Conservation (phyloP, 1,140 invertebrate genomes). For the Drosophila chauvacae region DNA sequence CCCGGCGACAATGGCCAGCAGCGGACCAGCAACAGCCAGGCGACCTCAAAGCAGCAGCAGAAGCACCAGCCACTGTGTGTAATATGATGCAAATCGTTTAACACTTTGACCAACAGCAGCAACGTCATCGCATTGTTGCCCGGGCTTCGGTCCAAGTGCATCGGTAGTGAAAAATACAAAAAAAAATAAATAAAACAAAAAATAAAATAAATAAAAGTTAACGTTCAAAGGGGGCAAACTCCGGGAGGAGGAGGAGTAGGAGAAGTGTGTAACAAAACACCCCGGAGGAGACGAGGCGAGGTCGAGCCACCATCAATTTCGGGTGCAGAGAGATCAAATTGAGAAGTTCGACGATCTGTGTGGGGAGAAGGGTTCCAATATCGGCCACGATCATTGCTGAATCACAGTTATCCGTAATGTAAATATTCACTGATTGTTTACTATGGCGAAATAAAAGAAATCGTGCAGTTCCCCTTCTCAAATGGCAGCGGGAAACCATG, state of each 20-base stretch:
- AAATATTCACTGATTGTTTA: constrained; percentile 37
- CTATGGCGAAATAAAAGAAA: constrained; percentile 34
- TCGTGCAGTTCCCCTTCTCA: constrained; percentile 34
- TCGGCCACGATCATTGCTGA: constrained; percentile 39
- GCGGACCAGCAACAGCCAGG: constrained; percentile 17
- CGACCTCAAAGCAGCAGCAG: constrained; percentile 22
- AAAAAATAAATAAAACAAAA: constrained; percentile 38
- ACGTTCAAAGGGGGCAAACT: constrained; percentile 30
- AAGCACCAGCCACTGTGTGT: constrained; percentile 67
- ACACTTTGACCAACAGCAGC: constrained; percentile 76
- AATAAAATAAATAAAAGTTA: constrained; percentile 39
- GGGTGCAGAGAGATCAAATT: constrained; percentile 25
- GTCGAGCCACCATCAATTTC: constrained; percentile 15
- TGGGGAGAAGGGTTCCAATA: constrained; percentile 1
- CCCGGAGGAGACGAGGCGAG: constrained; percentile 17
- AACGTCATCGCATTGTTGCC: constrained; percentile 72
- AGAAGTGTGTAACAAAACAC: constrained; percentile 47
- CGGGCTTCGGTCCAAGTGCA: constrained; percentile 59
- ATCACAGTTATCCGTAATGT: constrained; percentile 43
- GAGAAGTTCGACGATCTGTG: constrained; percentile 17
- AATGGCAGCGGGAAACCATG: constrained; percentile 18
- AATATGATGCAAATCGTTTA: constrained; percentile 82
- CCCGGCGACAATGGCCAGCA: constrained; percentile 73
- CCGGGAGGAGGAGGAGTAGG: constrained; percentile 20
- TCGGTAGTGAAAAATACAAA: constrained; percentile 56